Conservation (phyloP, 2,113 vertebrate genomes). For the Sciurus niger region DNA sequence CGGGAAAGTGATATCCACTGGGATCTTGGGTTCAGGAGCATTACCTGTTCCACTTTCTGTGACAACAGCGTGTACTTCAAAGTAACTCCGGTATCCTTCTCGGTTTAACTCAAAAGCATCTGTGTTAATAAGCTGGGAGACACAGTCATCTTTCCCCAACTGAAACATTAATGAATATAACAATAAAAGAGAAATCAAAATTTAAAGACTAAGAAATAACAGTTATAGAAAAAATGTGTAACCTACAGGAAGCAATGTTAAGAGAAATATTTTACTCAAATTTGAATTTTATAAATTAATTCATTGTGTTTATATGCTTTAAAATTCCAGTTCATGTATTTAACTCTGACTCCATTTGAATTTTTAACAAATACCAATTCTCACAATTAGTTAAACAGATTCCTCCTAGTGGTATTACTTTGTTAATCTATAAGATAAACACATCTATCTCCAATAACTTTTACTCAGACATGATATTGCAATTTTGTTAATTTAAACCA, state of each 20-base stretch:
- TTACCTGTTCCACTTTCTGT: constrained; percentile 87
- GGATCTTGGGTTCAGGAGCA: background rate
- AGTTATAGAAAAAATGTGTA: background rate
- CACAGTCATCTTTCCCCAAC: constrained; percentile 76
- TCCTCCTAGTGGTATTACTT: background rate
- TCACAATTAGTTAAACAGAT: background rate
- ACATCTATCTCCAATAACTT: background rate
- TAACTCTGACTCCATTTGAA: background rate
- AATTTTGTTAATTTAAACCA: background rate
- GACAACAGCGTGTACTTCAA: constrained; percentile 73
- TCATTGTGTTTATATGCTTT: background rate
- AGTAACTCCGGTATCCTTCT: constrained; percentile 79
- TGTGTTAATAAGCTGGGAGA: constrained; percentile 80
- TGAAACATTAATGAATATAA: constrained; percentile 66
- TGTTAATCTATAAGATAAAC: background rate
- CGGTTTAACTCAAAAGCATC: constrained; percentile 82
- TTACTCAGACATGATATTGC: background rate
- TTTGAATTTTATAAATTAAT: background rate
- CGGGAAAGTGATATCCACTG: background rate
- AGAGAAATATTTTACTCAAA: background rate
- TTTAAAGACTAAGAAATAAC: background rate
- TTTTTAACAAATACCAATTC: background rate
- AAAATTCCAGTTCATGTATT: background rate
- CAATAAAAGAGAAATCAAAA: background rate
- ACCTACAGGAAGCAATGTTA: background rate